Conservation (phyloP, 2,113 vertebrate genomes). For the Ctenodactylus gundi region DNA sequence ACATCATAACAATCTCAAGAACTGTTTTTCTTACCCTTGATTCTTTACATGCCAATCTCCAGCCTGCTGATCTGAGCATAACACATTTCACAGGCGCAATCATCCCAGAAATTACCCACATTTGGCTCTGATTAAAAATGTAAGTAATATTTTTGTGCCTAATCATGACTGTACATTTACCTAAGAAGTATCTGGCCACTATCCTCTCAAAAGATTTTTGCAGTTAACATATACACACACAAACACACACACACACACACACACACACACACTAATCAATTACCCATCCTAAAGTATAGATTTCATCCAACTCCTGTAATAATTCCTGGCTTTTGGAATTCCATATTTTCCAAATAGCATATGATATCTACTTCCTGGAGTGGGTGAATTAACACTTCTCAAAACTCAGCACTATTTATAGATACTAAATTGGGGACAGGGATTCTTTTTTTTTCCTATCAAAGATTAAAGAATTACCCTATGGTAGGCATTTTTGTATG, state of each 20-base stretch:
- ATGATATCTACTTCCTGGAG: conserved; percentile 47
- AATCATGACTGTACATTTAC: background rate
- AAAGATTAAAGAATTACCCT: background rate
- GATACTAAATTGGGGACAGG: background rate
- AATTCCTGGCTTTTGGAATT: background rate
- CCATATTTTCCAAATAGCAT: background rate
- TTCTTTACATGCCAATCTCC: background rate
- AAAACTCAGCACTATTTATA: conserved; percentile 54
- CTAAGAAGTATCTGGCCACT: background rate
- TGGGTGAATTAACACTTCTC: conserved; percentile 47
- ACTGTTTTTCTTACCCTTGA: background rate
- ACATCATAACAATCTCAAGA: background rate
- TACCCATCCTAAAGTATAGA: background rate
- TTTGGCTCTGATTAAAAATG: background rate
- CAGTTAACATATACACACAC: background rate
- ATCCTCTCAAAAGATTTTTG: background rate
- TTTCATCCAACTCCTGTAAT: background rate
- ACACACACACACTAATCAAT: background rate
- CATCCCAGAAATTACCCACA: background rate
- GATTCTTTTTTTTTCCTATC: background rate
- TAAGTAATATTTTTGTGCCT: background rate
- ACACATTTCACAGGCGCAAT: background rate
- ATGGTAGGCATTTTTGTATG: background rate
- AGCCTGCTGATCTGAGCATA: background rate
- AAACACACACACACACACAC: background rate